Evolutionary conservation across 2,888 invertebrate species (phyloP).

Genomic region (Meghimatium bilineatum): DNA sequence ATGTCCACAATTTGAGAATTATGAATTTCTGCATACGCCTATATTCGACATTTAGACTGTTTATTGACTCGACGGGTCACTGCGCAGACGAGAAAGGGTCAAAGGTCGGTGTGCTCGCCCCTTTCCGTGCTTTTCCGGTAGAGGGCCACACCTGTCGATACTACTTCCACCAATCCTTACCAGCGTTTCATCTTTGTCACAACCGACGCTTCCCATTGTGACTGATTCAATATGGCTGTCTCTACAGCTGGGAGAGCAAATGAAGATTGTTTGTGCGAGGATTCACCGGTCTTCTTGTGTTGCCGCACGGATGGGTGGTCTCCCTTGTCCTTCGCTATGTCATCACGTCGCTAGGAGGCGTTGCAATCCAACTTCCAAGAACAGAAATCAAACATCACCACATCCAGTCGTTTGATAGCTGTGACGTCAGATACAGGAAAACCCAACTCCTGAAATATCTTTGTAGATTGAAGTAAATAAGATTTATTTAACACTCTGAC

Average conservation of each 20-base stretch:
- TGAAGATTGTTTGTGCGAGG: constrained; percentile 32
- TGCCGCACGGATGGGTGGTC: constrained; percentile 44
- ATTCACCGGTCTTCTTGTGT: constrained; percentile 24
- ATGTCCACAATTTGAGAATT: constrained; percentile 17
- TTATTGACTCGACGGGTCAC: constrained; percentile 33
- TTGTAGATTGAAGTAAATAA: constrained; percentile 28
- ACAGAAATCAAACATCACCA: constrained; percentile 43
- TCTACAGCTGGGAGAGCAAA: constrained; percentile 38
- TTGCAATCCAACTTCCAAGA: constrained; percentile 39
- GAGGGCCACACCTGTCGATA: constrained; percentile 31
- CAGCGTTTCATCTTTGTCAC: constrained; percentile 44
- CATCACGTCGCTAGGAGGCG: constrained; percentile 41
- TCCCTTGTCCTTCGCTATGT: constrained; percentile 33
- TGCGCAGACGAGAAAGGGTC: constrained; percentile 30
- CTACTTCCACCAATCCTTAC: constrained; percentile 28
- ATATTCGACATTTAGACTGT: not conserved
- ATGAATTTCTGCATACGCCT: constrained; percentile 13
- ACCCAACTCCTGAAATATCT: not conserved
- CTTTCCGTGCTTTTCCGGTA: constrained; percentile 40
- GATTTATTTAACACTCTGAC: not conserved
- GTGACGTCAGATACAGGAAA: constrained; percentile 25
- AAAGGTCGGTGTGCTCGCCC: constrained; percentile 42
- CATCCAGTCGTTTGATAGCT: constrained; percentile 21
- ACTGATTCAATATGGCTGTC: constrained; percentile 38
- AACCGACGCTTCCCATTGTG: constrained; percentile 32